phyloP scores from a whole-genome alignment of 2,888 invertebrate species.

The Allacma fusca region DNA sequence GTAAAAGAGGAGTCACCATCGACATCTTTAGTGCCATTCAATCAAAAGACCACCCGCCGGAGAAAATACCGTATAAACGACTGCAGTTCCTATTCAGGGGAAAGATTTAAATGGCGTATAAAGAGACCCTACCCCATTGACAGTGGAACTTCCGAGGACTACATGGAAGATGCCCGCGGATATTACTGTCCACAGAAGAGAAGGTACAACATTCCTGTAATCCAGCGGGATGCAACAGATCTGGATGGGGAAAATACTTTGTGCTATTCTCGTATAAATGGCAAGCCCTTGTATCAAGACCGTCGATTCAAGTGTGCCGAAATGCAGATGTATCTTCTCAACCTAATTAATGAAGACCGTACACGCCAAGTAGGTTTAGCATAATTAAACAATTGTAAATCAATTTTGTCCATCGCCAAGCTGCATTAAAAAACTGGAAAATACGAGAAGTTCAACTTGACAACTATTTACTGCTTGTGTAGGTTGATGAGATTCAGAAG shows the following conservation, averaged over 20 bases:
- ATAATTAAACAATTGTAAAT: too few relatives aligned
- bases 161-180: too few relatives aligned
- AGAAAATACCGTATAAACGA: background rate
- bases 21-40: background rate
- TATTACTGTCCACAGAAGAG: background rate
- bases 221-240: background rate
- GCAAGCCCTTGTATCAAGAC: background rate
- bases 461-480: too few relatives aligned
- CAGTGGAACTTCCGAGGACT: background rate
- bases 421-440: too few relatives aligned
- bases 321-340: background rate
- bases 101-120: background rate
- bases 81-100: background rate
- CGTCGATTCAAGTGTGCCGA: background rate
- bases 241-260: background rate
- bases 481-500: background rate
- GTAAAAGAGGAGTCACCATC: background rate
- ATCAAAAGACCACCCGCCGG: background rate
- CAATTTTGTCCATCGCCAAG: too few relatives aligned
- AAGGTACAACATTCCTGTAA: background rate
- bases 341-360: background rate
- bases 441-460: too few relatives aligned
- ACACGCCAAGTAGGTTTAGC: background rate
- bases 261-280: background rate
- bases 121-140: background rate